Evolutionary conservation across 1,140 invertebrate genomes (phyloP).

Genomic region (Aphelenchoides avenae): DNA sequence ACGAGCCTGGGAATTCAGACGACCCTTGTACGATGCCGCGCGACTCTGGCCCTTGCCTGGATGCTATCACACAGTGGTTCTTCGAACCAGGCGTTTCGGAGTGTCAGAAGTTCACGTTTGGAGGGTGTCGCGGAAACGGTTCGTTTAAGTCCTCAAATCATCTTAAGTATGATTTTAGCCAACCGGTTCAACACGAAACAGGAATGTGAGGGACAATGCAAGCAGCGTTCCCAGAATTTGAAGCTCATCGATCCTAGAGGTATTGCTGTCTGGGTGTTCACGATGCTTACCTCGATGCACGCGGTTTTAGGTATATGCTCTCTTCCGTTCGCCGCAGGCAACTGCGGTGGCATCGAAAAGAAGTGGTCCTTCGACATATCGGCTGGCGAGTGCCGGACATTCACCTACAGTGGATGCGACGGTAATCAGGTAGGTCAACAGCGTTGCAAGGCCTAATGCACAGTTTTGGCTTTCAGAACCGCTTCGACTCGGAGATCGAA

Average conservation of each 20-base stretch:
- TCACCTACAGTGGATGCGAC: slow-evolving; percentile 76
- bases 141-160: too few species aligned
- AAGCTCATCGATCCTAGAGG: slow-evolving; percentile 13
- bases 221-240: not conserved
- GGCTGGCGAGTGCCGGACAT: slow-evolving; percentile 80
- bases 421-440: slow-evolving; percentile 76
- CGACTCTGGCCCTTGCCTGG: slow-evolving; percentile 52
- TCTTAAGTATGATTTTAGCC: too few species aligned
- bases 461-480: not conserved
- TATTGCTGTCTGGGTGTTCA: slow-evolving; percentile 8
- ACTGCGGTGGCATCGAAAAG: slow-evolving; percentile 71
- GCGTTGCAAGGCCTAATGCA: slow-evolving; percentile 62
- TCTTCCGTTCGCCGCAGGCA: slow-evolving; percentile 71
- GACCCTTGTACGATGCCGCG: slow-evolving; percentile 34
- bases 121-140: slow-evolving; percentile 66
- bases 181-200: slow-evolving; percentile 68
- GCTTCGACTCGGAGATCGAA: not conserved
- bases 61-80: slow-evolving; percentile 58
- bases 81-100: slow-evolving; percentile 65
- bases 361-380: slow-evolving; percentile 77
- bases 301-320: slow-evolving; percentile 65
- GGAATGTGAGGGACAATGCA: slow-evolving; percentile 40
- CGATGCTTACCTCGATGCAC: not conserved
- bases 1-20: slow-evolving; percentile 21
- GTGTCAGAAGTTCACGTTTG: slow-evolving; percentile 67